Evolutionary conservation across 2,888 invertebrate genomes (phyloP), one percentile per base, ranked within the genome.

Genomic region (Lomographa bimaculata): DNA sequence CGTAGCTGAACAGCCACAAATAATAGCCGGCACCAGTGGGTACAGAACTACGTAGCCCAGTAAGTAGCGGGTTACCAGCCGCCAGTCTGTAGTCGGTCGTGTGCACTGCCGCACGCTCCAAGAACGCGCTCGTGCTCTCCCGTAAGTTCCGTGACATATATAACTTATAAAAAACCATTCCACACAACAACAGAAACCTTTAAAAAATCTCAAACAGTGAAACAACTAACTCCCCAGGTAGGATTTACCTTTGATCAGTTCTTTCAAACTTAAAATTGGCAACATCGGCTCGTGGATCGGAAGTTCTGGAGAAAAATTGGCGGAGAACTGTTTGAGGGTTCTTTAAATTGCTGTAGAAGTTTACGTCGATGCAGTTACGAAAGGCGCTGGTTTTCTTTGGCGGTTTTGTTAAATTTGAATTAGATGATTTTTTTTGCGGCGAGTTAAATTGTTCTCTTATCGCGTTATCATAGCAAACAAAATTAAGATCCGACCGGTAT

Each of bases 91-190:
- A 60, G 37, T 58, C 67, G 75, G 45, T 60, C 74, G 76, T 59
- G 68, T 74, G 64, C 47, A 39, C 57, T 69, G 60, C 57, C 79
- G 82, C 70, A 71, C 72, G 69, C 62, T 51, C 44, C 46, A 55
- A 45, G 57, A 52, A 45, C 61, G 60, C 61, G 60, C 69, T 63
- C 69, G 59, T 49, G 58, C 59, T 54, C 52, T 41, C 52, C 70
- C 72, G 84, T 85, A 84, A 86, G 84, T 84, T 79, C 64, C 75
- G 80, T 76, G 81, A 70, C 64, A 64, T 67, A 65, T 66, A 32
- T 63, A 72, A 64, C 68, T 65, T 68, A 66, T 61, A 58, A 53
- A 40, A 35, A 51, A 54, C 57, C 41, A 40, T 44, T 50, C 44
- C 50, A 56, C 54, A 57, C 60, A 60, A 47, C 51, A 55, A 58